phyloP scores from a whole-genome alignment of 1,140 invertebrate genomes.

The Bombus consobrinus region DNA sequence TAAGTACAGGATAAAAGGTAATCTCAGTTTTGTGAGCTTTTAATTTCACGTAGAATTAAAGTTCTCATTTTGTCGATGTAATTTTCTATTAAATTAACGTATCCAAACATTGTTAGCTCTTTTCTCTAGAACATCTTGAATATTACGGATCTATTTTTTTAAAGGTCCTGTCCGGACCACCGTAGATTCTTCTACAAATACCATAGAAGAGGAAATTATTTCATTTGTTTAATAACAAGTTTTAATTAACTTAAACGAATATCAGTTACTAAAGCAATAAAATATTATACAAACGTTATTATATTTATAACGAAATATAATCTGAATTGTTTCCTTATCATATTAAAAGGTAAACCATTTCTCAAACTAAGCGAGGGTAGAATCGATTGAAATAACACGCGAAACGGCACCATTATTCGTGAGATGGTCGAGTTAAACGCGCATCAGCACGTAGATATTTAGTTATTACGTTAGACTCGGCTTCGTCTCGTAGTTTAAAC shows the following conservation, averaged over 20 bases:
- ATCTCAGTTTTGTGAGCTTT: not conserved
- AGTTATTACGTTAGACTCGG: conserved; percentile 25
- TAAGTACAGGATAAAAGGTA: not conserved
- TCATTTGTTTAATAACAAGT: not conserved
- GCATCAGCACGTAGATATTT: not conserved
- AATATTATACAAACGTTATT: not conserved
- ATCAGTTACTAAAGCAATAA: not conserved
- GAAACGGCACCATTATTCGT: not conserved
- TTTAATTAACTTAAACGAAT: no score
- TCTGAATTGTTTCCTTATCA: no score
- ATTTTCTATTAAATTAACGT: not conserved
- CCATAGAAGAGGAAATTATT: not conserved
- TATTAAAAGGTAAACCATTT: not conserved
- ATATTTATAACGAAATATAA: not conserved
- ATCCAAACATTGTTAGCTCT: not conserved
- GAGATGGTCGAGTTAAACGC: not conserved
- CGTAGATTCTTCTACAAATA: not conserved
- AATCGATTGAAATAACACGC: not conserved
- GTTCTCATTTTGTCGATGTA: not conserved
- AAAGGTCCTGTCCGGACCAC: not conserved
- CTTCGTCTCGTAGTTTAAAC: conserved; percentile 46
- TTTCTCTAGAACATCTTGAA: not conserved
- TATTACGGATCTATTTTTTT: not conserved
- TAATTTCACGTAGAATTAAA: not conserved
- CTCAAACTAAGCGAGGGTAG: not conserved